These are phyloP conservation scores for Morone chrysops DNA, from an alignment of 2,113 vertebrate species.

Conservation along the genomic window DNA sequence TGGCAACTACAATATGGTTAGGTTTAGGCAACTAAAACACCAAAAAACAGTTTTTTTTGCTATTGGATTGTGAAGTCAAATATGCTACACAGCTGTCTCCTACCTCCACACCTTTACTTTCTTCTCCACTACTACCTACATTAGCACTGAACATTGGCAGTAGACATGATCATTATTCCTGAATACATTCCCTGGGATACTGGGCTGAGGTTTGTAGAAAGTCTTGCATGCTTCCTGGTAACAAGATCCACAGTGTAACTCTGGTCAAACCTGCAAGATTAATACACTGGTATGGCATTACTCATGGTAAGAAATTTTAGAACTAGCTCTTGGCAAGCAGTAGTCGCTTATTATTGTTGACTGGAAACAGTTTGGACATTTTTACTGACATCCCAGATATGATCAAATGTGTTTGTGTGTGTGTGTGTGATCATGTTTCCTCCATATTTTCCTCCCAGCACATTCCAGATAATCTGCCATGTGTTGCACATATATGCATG, in stretches of 20 bases:
- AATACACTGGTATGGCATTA: background rate
- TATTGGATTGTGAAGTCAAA: background rate
- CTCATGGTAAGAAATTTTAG: background rate
- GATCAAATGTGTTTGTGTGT: background rate
- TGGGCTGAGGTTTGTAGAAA: background rate
- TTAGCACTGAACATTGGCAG: background rate
- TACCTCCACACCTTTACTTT: background rate
- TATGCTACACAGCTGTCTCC: background rate
- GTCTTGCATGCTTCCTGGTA: background rate
- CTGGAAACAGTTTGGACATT: conserved; percentile 8
- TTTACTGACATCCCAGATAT: background rate
- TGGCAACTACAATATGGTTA: background rate
- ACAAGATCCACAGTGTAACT: background rate
- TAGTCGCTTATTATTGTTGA: background rate
- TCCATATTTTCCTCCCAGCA: conserved; percentile 36
- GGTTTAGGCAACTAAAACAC: too few species aligned
- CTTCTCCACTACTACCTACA: background rate
- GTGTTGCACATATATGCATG: conserved; percentile 6
- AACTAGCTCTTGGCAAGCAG: background rate
- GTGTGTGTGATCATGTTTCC: conserved; percentile 20
- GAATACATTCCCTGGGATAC: too few species aligned
- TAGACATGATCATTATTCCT: background rate
- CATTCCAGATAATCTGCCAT: conserved; percentile 37
- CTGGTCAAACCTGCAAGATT: background rate
- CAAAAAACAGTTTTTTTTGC: background rate